Evolutionary conservation across 2,888 invertebrate species (phyloP).

Genomic region (Dendrolimus pini): DNA sequence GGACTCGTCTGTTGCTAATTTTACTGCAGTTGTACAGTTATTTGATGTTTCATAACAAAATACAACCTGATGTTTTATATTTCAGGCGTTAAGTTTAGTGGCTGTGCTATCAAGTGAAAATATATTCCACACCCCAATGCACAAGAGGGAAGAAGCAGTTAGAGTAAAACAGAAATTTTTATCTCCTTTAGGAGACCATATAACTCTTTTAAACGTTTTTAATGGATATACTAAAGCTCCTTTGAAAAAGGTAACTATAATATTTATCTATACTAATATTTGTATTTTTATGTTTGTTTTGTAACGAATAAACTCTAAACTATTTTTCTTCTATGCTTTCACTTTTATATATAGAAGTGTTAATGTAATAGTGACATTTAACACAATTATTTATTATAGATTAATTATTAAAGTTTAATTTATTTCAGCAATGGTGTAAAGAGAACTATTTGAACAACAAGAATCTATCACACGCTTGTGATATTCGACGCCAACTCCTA

Average conservation of each 20-base stretch:
- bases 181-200: constrained; percentile 92
- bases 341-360: too few species aligned
- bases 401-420: constrained; percentile 5
- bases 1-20: too few species aligned
- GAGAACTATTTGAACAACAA: constrained; percentile 91
- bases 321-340: too few species aligned
- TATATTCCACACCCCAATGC: constrained; percentile 84
- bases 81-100: constrained; percentile 86
- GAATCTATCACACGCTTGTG: constrained; percentile 87
- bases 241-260: constrained; percentile 75
- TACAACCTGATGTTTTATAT: constrained; percentile 6
- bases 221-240: constrained; percentile 84
- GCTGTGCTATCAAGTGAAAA: constrained; percentile 93
- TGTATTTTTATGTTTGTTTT: too few species aligned
- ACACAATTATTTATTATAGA: too few species aligned
- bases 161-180: constrained; percentile 87
- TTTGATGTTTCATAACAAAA: too few species aligned
- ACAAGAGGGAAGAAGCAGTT: constrained; percentile 86
- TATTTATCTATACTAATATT: constrained; percentile 2
- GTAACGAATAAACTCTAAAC: too few species aligned
- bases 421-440: constrained; percentile 87
- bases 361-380: too few species aligned
- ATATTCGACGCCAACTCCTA: constrained; percentile 87
- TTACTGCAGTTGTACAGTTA: too few species aligned
- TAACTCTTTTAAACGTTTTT: constrained; percentile 93